Evolutionary conservation across 2,113 vertebrate species (phyloP).

Genomic region (Orycteropus afer): DNA sequence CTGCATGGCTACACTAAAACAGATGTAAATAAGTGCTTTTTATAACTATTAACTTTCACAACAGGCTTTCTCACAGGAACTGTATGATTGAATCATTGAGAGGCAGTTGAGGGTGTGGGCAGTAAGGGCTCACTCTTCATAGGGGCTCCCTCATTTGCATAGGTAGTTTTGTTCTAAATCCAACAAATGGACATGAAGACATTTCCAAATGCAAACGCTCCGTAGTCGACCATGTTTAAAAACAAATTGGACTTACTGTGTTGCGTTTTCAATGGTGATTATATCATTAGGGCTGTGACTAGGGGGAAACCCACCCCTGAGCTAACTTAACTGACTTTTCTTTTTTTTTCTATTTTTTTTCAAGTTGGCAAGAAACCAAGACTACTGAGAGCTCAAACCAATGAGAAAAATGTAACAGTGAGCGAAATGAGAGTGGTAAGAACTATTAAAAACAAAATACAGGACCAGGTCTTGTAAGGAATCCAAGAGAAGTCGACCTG

Average conservation of each 20-base stretch:
- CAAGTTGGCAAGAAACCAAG: slow-evolving; percentile 67
- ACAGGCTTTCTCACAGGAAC: slow-evolving; percentile 63
- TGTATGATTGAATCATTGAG: background rate
- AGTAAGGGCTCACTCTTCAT: background rate
- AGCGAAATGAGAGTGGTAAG: slow-evolving; percentile 77
- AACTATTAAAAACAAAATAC: slow-evolving; percentile 82
- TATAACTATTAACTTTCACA: slow-evolving; percentile 82
- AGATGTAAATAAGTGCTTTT: slow-evolving; percentile 87
- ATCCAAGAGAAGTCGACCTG: slow-evolving; percentile 59
- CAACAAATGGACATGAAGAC: slow-evolving; percentile 45
- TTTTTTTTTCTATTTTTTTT: slow-evolving; percentile 16
- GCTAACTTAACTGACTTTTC: slow-evolving; percentile 61
- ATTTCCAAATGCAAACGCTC: slow-evolving; percentile 28
- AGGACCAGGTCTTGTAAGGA: slow-evolving; percentile 61
- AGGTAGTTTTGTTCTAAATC: background rate
- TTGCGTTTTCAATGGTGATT: slow-evolving; percentile 45
- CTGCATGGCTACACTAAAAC: slow-evolving; percentile 85
- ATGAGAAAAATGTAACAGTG: slow-evolving; percentile 70
- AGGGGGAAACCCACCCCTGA: slow-evolving; percentile 50
- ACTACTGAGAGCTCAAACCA: slow-evolving; percentile 67
- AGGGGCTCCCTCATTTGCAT: background rate
- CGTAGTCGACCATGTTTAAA: background rate
- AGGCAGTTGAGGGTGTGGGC: background rate
- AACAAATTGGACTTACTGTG: background rate
- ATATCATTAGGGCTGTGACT: slow-evolving; percentile 62